phyloP scores from a whole-genome alignment of 1,140 invertebrate genomes.

The Trichonephila clavipes region DNA sequence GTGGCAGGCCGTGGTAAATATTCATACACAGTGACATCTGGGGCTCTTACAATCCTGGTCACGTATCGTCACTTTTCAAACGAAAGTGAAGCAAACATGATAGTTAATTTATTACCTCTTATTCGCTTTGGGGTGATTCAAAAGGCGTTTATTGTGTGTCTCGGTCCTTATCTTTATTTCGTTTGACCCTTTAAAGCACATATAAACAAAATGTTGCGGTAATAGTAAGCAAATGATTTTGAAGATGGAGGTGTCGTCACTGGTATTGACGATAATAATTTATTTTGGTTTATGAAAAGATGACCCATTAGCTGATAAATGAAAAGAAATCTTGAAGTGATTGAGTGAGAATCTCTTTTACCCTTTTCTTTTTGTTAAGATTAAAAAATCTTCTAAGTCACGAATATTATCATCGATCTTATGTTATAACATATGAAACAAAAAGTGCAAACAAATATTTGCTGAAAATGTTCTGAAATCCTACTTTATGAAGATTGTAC shows the following conservation, averaged over 20 bases:
- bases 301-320: neutral
- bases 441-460: no score
- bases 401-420: no score
- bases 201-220: neutral
- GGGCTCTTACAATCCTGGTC: neutral
- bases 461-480: no score
- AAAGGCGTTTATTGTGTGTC: slow-evolving; percentile 47
- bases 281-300: neutral
- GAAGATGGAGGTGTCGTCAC: slow-evolving; percentile 24
- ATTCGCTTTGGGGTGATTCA: neutral
- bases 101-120: slow-evolving; percentile 52
- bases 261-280: neutral
- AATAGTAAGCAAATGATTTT: slow-evolving; percentile 38
- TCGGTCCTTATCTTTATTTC: slow-evolving; percentile 35
- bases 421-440: no score
- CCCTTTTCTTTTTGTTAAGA: neutral
- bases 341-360: neutral
- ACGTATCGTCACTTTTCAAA: slow-evolving; percentile 50
- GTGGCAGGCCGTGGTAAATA: slow-evolving; percentile 16
- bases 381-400: no score
- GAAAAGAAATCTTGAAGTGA: neutral
- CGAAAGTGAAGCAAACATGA: slow-evolving; percentile 53
- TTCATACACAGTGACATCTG: neutral
- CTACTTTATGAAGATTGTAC: no score
- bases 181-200: slow-evolving; percentile 9